Base-by-base conservation (phyloP, 2,888 invertebrate species). In the Paralinhomoeus sp. region DNA sequence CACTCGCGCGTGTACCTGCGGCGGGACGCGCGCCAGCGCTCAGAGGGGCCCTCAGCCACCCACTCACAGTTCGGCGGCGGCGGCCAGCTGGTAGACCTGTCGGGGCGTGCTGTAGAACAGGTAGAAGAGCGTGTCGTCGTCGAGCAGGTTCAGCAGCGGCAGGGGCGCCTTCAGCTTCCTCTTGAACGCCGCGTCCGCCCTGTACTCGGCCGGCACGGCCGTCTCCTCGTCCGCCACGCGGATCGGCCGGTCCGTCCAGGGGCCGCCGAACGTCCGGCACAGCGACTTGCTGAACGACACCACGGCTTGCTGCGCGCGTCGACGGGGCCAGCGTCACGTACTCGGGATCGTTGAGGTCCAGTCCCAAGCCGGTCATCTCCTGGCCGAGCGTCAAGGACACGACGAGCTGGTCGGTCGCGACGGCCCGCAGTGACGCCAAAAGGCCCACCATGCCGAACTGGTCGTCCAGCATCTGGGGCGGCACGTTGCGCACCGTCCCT, bases 381-480 rank as follows among this genome's bases (percentile, higher is more conserved):
- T 87, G 87, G 51, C 97, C 97, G 61, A 97, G 74, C 48, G 93
- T 91, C 63, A 99, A 69, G 47, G 87, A 83, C 53, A 91, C 87
- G 61, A 97, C 73, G 67, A 85, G 85, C 44, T 84, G 87, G 70
- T 93, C 89, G 46, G 84, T 80, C 69, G 97, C 93, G 49, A 91
- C 87, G 51, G 89, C 87, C 63, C 91, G 75, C 57, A 99, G 89
- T 69, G 93, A 93, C 54, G 93, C 87, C 66, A 99, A 71, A 56
- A 99, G 73, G 40, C 97, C 97, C 53, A 93, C 89, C 72, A 99
- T 93, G 57, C 97, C 97, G 67, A 89, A 97, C 71, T 97, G 97
- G 70, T 99, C 97, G 57, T 80, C 82, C 53, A 99, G 84, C 93
- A 99, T 97, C 63, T 83, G 83, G 54, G 78, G 76, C 50, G 97